Percentiles rank a stretch among this genome's conserved stretches.
These are phyloP conservation scores for Drosophila prostipennis DNA, from an alignment of 2,888 invertebrate genomes.

Conservation along the genomic window DNA sequence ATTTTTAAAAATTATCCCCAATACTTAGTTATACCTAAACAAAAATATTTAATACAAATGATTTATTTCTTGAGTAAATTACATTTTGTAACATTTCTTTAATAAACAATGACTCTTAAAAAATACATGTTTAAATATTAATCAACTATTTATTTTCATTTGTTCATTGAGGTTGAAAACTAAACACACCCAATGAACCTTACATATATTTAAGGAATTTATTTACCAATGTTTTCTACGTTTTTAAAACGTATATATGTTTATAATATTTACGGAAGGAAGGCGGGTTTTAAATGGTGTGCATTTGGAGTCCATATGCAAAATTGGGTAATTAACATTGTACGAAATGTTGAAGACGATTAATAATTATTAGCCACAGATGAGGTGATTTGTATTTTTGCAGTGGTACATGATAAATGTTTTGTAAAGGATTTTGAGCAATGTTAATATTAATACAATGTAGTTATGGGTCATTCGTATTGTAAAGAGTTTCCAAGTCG, in stretches of 20 bases:
- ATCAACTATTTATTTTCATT: not conserved
- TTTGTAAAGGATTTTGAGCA: constrained; percentile 34
- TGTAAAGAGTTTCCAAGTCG: constrained; percentile 73
- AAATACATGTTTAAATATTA: not conserved
- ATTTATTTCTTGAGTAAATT: not conserved
- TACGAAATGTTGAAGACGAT: constrained; percentile 26
- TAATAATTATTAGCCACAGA: constrained; percentile 10
- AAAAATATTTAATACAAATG: not conserved
- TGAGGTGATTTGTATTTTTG: constrained; percentile 30
- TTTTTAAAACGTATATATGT: constrained; percentile 56
- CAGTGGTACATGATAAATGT: constrained; percentile 1
- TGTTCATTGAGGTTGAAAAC: constrained; percentile 23
- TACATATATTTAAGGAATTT: constrained; percentile 46
- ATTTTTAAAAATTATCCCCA: not conserved
- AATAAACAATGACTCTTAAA: too few species aligned
- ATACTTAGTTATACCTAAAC: not conserved
- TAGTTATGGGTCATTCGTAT: not conserved
- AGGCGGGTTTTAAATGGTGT: not conserved
- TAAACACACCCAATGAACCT: constrained; percentile 34
- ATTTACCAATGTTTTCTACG: constrained; percentile 83
- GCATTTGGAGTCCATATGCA: not conserved
- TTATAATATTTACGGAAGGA: not conserved
- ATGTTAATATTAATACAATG: not conserved
- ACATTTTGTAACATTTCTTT: too few species aligned
- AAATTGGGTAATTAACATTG: not conserved